Evolutionary conservation across 2,113 vertebrate species (phyloP).

Genomic region (Antechinus flavipes): DNA sequence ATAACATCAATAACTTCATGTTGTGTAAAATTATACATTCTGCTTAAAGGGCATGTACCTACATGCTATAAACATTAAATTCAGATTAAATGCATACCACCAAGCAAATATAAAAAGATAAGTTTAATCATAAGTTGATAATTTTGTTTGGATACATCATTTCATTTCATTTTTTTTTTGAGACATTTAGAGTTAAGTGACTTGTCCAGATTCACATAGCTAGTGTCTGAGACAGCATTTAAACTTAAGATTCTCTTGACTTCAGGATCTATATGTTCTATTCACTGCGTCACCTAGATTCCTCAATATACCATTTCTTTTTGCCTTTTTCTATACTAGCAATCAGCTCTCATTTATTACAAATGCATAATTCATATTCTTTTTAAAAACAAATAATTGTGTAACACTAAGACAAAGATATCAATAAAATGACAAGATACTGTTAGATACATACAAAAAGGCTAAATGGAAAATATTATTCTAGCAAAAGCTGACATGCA

Average conservation of each 20-base stretch:
- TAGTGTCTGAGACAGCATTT: neutral
- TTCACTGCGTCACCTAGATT: no score
- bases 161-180: neutral
- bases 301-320: neutral
- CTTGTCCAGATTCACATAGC: neutral
- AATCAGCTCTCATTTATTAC: constrained; percentile 12
- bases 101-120: constrained; percentile 44
- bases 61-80: neutral
- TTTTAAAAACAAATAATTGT: constrained; percentile 13
- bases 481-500: constrained; percentile 12
- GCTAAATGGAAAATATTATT: neutral
- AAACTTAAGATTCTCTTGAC: neutral
- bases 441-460: constrained; percentile 40
- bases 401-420: constrained; percentile 31
- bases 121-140: constrained; percentile 40
- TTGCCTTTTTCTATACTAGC: neutral
- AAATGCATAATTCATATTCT: neutral
- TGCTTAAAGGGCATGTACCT: neutral
- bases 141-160: neutral
- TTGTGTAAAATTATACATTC: neutral
- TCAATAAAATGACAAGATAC: constrained; percentile 48
- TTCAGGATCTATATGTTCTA: neutral
- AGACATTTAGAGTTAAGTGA: neutral
- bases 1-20: constrained; percentile 35
- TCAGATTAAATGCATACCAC: constrained; percentile 20